These are phyloP conservation scores for Macrosiphum euphorbiae DNA, from an alignment of 2,888 invertebrate species.

Conservation along the genomic window DNA sequence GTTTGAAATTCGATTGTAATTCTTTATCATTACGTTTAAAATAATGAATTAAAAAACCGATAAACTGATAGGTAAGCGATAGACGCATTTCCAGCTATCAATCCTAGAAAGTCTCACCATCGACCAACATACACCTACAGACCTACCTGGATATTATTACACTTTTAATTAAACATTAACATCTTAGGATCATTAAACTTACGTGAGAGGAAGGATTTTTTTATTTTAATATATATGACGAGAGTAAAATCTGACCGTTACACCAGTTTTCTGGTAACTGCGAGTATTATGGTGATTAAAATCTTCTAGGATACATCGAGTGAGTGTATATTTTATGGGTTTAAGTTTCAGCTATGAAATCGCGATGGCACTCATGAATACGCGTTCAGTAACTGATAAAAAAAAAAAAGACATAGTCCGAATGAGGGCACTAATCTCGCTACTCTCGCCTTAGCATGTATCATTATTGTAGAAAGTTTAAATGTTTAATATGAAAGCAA, in stretches of 20 bases:
- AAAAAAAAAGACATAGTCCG: neutral
- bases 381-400: neutral
- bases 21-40: neutral
- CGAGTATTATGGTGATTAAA: neutral
- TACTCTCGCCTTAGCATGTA: neutral
- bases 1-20: neutral
- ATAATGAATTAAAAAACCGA: no score
- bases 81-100: no score
- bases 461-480: neutral
- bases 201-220: neutral
- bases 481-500: neutral
- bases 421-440: neutral
- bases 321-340: neutral
- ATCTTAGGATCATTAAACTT: neutral
- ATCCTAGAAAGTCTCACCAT: neutral
- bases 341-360: neutral
- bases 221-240: neutral
- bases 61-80: no score
- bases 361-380: neutral
- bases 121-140: neutral
- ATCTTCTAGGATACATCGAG: neutral
- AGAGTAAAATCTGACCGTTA: neutral
- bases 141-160: neutral
- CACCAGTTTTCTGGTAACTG: neutral
- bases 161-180: neutral